Evolutionary conservation across 2,797 vertebrate species (phyloP).

Genomic region (Ambastaia sidthimunki): DNA sequence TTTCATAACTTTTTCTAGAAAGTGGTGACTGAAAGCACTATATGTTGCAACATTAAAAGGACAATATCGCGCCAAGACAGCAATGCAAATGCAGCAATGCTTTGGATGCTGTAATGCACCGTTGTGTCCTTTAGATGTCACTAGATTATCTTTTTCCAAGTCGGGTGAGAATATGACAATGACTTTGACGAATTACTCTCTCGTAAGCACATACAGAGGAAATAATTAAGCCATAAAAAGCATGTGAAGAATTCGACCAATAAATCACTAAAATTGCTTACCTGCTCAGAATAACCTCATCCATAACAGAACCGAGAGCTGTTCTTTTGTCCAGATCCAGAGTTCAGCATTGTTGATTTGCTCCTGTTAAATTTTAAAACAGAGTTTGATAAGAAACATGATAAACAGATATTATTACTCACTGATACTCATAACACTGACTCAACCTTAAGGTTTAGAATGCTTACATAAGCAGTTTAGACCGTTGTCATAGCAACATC

Average conservation of each 20-base stretch:
- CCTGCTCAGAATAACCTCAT: not conserved
- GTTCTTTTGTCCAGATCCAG: not conserved
- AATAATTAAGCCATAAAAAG: slow-evolving; percentile 17
- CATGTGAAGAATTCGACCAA: not conserved
- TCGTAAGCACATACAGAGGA: not conserved
- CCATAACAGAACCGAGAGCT: not conserved
- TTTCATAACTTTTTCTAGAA: too few relatives aligned
- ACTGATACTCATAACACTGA: not conserved
- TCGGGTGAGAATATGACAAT: not conserved
- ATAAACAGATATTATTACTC: not conserved
- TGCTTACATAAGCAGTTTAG: not conserved
- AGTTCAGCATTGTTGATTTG: not conserved
- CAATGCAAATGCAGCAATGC: too few relatives aligned
- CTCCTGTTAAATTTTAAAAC: not conserved
- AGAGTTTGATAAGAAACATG: not conserved
- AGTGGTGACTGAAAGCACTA: too few relatives aligned
- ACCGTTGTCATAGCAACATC: not conserved
- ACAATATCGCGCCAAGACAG: too few relatives aligned
- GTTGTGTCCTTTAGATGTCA: slow-evolving; percentile 55
- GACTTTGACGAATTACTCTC: not conserved
- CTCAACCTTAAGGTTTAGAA: not conserved
- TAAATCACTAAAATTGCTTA: not conserved
- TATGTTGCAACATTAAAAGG: too few relatives aligned
- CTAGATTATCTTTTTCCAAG: slow-evolving; percentile 5
- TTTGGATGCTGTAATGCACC: slow-evolving; percentile 4